Base-by-base conservation (phyloP, 2,797 vertebrate genomes). In the Rhinogobio ventralis region DNA sequence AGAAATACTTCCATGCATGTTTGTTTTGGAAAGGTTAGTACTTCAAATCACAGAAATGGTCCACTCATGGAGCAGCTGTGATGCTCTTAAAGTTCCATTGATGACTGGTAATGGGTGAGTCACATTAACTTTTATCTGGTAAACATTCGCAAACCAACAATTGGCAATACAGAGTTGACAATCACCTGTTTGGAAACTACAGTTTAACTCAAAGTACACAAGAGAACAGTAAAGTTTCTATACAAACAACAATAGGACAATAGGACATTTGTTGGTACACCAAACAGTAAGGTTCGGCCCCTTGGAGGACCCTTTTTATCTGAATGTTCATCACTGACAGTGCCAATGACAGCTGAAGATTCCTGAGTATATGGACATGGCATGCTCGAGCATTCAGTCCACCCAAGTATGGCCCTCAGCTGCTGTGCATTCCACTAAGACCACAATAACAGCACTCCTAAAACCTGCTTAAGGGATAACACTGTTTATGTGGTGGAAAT, bases 1-100 rank as follows among this genome's bases (percentile, higher is more conserved):
- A 11, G 20, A 68, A 68, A 92, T 91, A 94, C 91, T 90, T 93
- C 94, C 95, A 94, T 95, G 90, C 94, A 93, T 87, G 86, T 89
- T 86, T 82, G 73, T 69, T 86, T 72, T 8, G 79, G 86, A 46
- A 87, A 91, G 87, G 49, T 49, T 15, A 51, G 15, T 28, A 62
- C 84, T 64, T 82, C 85, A 83, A 87, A 53, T 79, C 20, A 5
- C 78, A 80, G 28, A 51, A 66, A 79, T n/a, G 28, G 23, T 53
- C 46, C 64, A 39, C 30, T 68, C 46, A 7, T 39, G 36, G 62
- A 78, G 57, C 76, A 78, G n/a, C 39, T 46, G 17, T 13, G 23
- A 60, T 25, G 57, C 39, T 64, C 17, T 62, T 45, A 64, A 68
- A 69, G 46, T 51, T n/a, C 5, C 49, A 69, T 7, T 8, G 19